Percentiles rank a stretch among this genome's conserved stretches.
Conservation (phyloP, 2,888 invertebrate genomes). For the Hydraecia micacea region DNA sequence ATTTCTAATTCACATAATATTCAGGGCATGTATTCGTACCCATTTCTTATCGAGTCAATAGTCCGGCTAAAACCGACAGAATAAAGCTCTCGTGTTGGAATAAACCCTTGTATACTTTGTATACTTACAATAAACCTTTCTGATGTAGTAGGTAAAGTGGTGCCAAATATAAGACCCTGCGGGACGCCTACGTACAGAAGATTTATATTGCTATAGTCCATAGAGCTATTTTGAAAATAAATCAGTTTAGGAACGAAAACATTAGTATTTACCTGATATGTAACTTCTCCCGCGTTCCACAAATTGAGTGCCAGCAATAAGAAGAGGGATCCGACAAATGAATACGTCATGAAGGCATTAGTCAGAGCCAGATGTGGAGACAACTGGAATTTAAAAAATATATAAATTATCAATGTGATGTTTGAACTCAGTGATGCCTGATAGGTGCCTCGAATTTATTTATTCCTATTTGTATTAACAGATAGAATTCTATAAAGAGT, state of each 20-base stretch:
- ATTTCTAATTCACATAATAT: conserved; percentile 58
- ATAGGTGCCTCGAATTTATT: background rate
- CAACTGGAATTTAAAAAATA: conserved; percentile 69
- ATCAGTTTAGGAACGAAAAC: background rate
- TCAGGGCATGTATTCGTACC: conserved; percentile 50
- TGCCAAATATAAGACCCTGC: conserved; percentile 30
- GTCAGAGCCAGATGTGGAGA: conserved; percentile 82
- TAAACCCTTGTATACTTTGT: conserved; percentile 39
- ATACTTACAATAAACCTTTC: conserved; percentile 40
- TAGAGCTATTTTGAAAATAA: background rate
- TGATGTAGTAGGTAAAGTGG: conserved; percentile 29
- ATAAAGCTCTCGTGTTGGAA: conserved; percentile 40
- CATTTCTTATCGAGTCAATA: conserved; percentile 54
- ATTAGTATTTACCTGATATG: conserved; percentile 79
- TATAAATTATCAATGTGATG: background rate
- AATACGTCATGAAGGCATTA: conserved; percentile 86
- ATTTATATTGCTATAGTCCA: background rate
- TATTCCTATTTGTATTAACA: too few species aligned
- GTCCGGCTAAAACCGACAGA: conserved; percentile 46
- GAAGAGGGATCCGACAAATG: conserved; percentile 84
- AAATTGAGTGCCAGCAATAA: conserved; percentile 82
- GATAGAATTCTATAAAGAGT: too few species aligned
- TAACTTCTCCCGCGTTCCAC: conserved; percentile 87
- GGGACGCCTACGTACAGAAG: conserved; percentile 17
- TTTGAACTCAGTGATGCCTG: background rate